These are phyloP conservation scores for Orthonyx spaldingii DNA, from an alignment of 2,113 vertebrate species.

Conservation along the genomic window DNA sequence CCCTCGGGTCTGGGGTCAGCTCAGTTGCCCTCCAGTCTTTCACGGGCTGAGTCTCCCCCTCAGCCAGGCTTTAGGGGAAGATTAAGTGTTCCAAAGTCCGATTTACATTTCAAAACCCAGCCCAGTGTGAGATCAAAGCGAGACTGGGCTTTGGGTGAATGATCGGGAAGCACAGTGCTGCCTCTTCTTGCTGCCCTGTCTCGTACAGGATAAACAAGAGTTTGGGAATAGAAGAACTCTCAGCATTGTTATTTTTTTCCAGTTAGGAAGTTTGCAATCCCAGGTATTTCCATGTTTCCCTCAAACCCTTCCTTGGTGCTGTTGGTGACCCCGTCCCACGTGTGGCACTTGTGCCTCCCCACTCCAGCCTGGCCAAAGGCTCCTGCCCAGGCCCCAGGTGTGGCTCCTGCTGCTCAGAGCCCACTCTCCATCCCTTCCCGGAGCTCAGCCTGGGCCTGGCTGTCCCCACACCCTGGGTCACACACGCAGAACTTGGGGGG, in stretches of 20 bases:
- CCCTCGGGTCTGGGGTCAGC: background rate
- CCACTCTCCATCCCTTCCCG: background rate
- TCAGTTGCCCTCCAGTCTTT: background rate
- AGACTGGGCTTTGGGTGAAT: constrained; percentile 24
- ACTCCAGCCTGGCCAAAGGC: accelerated
- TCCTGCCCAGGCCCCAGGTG: accelerated
- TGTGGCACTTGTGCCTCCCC: background rate
- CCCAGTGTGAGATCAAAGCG: constrained; percentile 33
- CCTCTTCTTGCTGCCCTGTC: background rate
- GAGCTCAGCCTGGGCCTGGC: background rate
- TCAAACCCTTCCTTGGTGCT: background rate
- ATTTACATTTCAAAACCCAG: constrained; percentile 64
- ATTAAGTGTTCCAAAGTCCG: constrained; percentile 38
- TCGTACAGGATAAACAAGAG: background rate
- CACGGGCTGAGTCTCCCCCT: background rate
- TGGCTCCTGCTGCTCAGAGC: background rate
- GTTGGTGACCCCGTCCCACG: background rate
- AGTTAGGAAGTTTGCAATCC: background rate
- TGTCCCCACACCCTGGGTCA: background rate
- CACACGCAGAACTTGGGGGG: too few species aligned
- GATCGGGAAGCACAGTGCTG: background rate
- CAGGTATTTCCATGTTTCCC: background rate
- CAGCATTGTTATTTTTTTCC: background rate
- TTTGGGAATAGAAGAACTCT: background rate
- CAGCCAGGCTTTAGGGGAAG: background rate